Evolutionary conservation across 2,888 invertebrate species (phyloP).

Genomic region (Junonia oenone): DNA sequence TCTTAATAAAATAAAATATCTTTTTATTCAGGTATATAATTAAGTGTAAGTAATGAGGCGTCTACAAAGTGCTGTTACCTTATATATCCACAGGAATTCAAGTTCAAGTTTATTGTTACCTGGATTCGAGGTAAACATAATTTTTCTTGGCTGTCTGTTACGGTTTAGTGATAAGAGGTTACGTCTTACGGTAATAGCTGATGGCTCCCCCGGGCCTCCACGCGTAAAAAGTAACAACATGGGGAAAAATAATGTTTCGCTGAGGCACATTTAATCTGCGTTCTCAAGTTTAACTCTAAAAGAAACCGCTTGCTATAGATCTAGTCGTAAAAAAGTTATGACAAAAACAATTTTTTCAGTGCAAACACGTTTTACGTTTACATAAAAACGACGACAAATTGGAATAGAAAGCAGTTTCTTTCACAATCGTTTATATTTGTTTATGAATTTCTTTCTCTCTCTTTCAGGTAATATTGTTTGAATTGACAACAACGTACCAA

Average conservation of each 20-base stretch:
- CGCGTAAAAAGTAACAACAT: constrained; percentile 53
- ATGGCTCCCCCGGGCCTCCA: constrained; percentile 51
- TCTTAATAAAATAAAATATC: no score
- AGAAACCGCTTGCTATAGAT: constrained; percentile 1
- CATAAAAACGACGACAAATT: neutral
- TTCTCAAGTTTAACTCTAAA: constrained; percentile 44
- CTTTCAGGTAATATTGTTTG: no score
- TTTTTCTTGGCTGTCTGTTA: constrained; percentile 23
- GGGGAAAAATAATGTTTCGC: constrained; percentile 40
- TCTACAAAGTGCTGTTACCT: no score
- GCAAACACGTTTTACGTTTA: neutral
- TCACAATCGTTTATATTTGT: neutral
- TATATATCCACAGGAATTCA: no score
- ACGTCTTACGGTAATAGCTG: constrained; percentile 57
- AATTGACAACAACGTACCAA: no score
- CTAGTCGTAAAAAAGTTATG: neutral
- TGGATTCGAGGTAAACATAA: neutral
- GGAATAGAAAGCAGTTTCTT: neutral
- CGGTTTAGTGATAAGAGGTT: constrained; percentile 51
- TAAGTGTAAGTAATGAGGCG: no score
- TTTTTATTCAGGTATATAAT: no score
- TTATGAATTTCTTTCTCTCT: no score
- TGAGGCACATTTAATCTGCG: constrained; percentile 54
- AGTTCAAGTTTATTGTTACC: neutral
- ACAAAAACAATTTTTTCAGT: neutral